phyloP scores from a whole-genome alignment of 2,113 vertebrate species.

The Columba livia region DNA sequence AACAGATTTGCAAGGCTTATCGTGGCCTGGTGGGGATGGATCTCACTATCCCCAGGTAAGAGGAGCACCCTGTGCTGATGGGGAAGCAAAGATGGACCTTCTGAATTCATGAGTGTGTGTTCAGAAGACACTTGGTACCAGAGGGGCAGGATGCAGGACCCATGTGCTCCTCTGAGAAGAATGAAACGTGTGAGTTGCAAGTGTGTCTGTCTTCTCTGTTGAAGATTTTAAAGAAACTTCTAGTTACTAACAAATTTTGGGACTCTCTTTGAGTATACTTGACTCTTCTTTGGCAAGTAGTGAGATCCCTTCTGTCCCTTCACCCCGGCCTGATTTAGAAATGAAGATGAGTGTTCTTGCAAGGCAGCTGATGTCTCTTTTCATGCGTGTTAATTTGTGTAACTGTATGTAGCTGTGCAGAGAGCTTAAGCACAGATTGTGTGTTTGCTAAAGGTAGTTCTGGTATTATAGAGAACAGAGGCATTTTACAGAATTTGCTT shows the following conservation, averaged over 20 bases:
- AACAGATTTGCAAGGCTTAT: neutral
- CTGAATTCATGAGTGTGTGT: neutral
- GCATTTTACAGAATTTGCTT: neutral
- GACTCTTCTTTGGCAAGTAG: neutral
- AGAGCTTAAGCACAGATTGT: too few species aligned
- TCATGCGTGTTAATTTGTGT: rapidly evolving
- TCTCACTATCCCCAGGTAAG: neutral
- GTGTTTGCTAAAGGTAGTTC: neutral
- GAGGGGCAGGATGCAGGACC: neutral
- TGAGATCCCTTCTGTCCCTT: neutral
- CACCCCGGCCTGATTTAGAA: neutral
- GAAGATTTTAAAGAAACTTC: neutral
- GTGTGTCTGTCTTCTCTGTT: neutral
- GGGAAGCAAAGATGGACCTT: neutral
- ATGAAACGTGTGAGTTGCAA: neutral
- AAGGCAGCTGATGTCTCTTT: neutral
- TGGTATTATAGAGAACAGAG: neutral
- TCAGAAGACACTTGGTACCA: neutral
- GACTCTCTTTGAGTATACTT: neutral
- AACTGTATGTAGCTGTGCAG: neutral
- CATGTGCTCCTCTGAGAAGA: neutral
- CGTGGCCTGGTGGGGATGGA: neutral
- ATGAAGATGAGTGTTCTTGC: too few species aligned
- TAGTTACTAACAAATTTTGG: neutral
- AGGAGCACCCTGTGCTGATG: neutral